Base-by-base conservation (phyloP, 2,797 vertebrate species). In the Coranthus polyacanthus region DNA sequence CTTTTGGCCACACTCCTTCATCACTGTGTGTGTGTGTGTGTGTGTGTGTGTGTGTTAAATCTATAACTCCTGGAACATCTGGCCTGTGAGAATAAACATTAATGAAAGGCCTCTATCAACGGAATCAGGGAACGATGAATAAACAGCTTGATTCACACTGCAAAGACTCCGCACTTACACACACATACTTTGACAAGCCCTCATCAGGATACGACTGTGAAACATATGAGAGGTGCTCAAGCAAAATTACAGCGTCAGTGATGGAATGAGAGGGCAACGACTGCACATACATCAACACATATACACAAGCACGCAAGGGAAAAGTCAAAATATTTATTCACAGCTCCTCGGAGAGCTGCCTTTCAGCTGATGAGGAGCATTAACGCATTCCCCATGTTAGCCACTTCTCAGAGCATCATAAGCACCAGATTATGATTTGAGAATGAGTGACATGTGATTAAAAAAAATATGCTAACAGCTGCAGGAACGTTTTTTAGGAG, bases 321-420 rank as follows among this genome's bases (percentile, higher is more conserved):
- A 21, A 78, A 76, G 73, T 86, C 75, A 56, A 88, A 87, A 83
- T 84, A 84, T 90, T 81, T 85, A 86, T 79, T 77, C 80, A 79
- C 75, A 55, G 64, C 85, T 83, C 81, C 77, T 69, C 0, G 7
- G 72, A 79, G 75, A 81, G 72, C 53, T 69, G 65, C 64, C 67
- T 81, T 72, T 75, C 55, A 66, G 82, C 68, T 76, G 70, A 89
- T 69, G 75, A 86, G 60, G 37, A 60, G 67, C 62, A 39, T 68
- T 62, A 82, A 72, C 73, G 60, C 50, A 20, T 72, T 80, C 72
- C 55, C 46, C 57, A 37, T 24, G 68, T 81, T 66, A 64, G 54
- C 58, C 67, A 66, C 66, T 79, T 77, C 55, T 75, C 54, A 41
- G 49, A 64, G 45, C 59, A 44, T 59, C 39, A 53, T n/a, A 34